Percentiles rank a stretch among this genome's conserved stretches.
These are phyloP conservation scores for Dione juno DNA, from an alignment of 2,888 invertebrate species.

Conservation along the genomic window DNA sequence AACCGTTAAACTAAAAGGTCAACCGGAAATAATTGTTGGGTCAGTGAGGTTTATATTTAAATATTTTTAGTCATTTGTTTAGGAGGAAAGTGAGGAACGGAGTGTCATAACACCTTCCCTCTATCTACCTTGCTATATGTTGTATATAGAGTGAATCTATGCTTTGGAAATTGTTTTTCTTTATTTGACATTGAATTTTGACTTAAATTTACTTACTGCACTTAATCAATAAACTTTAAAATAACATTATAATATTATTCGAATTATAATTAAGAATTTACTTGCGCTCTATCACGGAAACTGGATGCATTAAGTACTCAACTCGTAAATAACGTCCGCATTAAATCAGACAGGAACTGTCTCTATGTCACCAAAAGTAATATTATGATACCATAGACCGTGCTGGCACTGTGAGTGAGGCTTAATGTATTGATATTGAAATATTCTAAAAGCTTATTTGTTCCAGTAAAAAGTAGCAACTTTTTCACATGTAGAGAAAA, in stretches of 20 bases:
- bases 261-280: neutral
- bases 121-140: neutral
- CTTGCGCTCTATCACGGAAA: neutral
- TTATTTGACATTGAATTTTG: no score
- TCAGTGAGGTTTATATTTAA: no score
- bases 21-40: no score
- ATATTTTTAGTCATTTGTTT: neutral
- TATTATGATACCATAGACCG: constrained; percentile 6
- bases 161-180: no score
- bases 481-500: no score
- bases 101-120: neutral
- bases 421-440: neutral
- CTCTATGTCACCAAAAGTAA: constrained; percentile 4
- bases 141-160: neutral
- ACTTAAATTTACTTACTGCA: no score
- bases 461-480: neutral
- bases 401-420: neutral
- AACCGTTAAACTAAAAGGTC: no score
- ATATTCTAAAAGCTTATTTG: neutral
- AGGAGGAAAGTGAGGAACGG: neutral
- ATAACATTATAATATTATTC: no score
- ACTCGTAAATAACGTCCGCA: constrained; percentile 11
- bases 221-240: no score
- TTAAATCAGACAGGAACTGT: constrained; percentile 19
- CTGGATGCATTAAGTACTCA: constrained; percentile 11